These are phyloP conservation scores for Leucophenga montana DNA, from an alignment of 2,888 invertebrate genomes.

Conservation along the genomic window DNA sequence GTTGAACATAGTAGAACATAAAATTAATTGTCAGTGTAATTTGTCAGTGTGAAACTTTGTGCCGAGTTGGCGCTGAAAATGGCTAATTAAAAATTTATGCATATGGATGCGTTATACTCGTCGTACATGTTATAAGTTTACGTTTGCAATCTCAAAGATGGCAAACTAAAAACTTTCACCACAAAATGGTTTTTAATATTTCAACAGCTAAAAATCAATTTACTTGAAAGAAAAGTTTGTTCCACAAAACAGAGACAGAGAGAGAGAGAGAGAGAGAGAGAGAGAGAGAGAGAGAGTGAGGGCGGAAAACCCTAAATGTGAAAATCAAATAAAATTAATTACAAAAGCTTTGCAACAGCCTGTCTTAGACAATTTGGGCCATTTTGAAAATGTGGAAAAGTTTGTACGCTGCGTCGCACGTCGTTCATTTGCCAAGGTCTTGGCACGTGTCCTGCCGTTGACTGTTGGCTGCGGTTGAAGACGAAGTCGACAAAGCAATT, in stretches of 20 bases:
- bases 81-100: slow-evolving; percentile 63
- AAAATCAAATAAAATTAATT: slow-evolving; percentile 64
- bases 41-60: slow-evolving; percentile 40
- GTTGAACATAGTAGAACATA: neutral
- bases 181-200: slow-evolving; percentile 33
- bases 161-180: slow-evolving; percentile 40
- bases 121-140: neutral
- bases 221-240: slow-evolving; percentile 61
- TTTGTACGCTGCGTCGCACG: slow-evolving; percentile 37
- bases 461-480: neutral
- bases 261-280: neutral
- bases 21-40: slow-evolving; percentile 62
- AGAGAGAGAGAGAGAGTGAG: neutral
- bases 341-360: slow-evolving; percentile 38
- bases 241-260: neutral
- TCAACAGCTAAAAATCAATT: slow-evolving; percentile 56
- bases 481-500: neutral
- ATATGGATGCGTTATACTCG: slow-evolving; percentile 32
- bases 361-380: slow-evolving; percentile 43
- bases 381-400: slow-evolving; percentile 61
- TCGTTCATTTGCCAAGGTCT: neutral
- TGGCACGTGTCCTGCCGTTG: slow-evolving; percentile 54
- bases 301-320: slow-evolving; percentile 12
- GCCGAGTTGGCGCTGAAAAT: slow-evolving; percentile 51
- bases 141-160: neutral